These are phyloP conservation scores for Chiridota heheva DNA, from an alignment of 35 echinoderm and acorn worm genomes.

Conservation along the genomic window DNA sequence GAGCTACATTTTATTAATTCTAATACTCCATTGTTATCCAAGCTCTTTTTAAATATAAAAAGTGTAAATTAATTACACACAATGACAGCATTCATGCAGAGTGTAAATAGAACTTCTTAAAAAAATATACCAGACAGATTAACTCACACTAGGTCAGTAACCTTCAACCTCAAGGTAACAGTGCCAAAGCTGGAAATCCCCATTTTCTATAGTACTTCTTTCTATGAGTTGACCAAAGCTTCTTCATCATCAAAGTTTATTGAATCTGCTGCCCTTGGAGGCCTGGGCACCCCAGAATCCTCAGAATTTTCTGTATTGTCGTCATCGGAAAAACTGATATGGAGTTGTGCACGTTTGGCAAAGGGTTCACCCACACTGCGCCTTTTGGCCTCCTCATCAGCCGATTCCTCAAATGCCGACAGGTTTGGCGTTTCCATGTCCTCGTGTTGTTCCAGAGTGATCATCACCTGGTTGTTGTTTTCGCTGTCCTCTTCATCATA, in stretches of 20 bases:
- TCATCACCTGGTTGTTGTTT: slow-evolving; percentile 42
- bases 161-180: no score
- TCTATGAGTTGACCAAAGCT: slow-evolving; percentile 22
- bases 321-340: slow-evolving; percentile 98
- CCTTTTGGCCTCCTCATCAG: slow-evolving; percentile 42
- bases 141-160: no score
- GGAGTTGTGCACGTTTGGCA: slow-evolving; percentile 70
- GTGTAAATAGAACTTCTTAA: no score
- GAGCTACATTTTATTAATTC: no score
- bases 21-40: no score
- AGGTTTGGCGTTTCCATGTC: slow-evolving; percentile 35
- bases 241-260: slow-evolving; percentile 92
- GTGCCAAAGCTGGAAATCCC: no score
- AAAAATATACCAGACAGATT: no score
- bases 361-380: slow-evolving; percentile 39
- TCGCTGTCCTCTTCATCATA: slow-evolving; percentile 18
- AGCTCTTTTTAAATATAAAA: no score
- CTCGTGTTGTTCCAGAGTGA: slow-evolving; percentile 36
- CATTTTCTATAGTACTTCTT: no score
- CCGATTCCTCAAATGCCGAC: slow-evolving; percentile 28
- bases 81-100: no score
- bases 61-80: no score
- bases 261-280: slow-evolving; percentile 80
- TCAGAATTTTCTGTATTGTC: slow-evolving; percentile 97
- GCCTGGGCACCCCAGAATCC: slow-evolving; percentile 88